Conservation (phyloP, 2,888 invertebrate species). For the Diplazon laetatorius region DNA sequence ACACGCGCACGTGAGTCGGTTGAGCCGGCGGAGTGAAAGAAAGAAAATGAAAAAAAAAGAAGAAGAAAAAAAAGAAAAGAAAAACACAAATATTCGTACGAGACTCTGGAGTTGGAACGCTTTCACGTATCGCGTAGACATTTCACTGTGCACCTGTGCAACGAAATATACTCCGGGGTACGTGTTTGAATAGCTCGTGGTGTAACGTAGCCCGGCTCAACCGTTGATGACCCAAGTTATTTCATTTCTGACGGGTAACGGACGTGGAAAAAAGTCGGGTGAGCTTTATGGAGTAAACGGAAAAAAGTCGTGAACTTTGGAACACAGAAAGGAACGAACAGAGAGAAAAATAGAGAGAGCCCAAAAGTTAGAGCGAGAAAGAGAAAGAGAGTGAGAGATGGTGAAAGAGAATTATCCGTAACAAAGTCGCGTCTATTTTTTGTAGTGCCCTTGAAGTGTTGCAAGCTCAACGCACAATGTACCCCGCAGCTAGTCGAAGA, state of each 20-base stretch:
- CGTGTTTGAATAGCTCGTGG: constrained; percentile 26
- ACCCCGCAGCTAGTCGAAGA: constrained; percentile 7
- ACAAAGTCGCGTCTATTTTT: constrained; percentile 17
- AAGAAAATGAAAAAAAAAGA: constrained; percentile 4
- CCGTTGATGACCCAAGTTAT: constrained; percentile 49
- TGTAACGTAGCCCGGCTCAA: constrained; percentile 26
- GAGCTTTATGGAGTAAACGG: constrained; percentile 5
- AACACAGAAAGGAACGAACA: not conserved
- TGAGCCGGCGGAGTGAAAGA: not conserved
- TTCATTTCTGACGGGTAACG: constrained; percentile 35
- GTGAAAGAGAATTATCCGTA: not conserved
- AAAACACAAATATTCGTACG: constrained; percentile 23
- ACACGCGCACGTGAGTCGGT: not conserved
- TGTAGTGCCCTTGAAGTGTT: constrained; percentile 35
- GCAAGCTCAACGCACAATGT: constrained; percentile 12
- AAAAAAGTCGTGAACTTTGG: not conserved
- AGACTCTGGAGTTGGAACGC: constrained; percentile 33
- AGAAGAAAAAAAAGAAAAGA: not conserved
- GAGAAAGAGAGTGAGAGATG: not conserved
- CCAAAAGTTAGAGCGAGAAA: too few species aligned
- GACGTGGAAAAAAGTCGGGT: constrained; percentile 12
- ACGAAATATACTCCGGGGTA: not conserved
- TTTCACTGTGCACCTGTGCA: constrained; percentile 35
- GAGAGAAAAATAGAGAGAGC: not conserved
- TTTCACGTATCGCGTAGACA: constrained; percentile 16